phyloP scores from a whole-genome alignment of 1,140 invertebrate species.

The Drosophila santomea region DNA sequence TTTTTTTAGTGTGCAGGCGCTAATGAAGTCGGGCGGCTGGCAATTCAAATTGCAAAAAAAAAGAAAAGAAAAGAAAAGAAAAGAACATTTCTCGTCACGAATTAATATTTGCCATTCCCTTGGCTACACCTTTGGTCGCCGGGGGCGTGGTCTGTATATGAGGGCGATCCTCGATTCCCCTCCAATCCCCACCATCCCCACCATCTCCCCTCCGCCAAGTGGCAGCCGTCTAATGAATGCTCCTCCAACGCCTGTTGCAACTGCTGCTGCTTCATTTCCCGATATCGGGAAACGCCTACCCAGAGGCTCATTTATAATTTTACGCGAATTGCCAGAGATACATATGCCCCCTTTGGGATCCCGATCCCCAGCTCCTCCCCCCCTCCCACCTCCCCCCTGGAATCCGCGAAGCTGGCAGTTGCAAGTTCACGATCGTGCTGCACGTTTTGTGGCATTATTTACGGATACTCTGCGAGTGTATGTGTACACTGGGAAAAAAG shows the following conservation, averaged over 20 bases:
- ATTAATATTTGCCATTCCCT: constrained; percentile 63
- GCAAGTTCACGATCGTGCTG: constrained; percentile 71
- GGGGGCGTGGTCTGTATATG: not conserved
- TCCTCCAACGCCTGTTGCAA: constrained; percentile 63
- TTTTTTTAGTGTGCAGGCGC: constrained; percentile 30
- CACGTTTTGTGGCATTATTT: constrained; percentile 76
- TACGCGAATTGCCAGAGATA: constrained; percentile 59
- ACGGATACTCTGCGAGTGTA: constrained; percentile 44
- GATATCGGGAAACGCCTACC: constrained; percentile 76
- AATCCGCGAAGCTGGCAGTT: not conserved
- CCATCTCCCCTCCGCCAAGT: not conserved
- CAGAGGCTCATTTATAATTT: constrained; percentile 74
- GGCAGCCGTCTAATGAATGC: constrained; percentile 66
- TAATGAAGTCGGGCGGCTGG: constrained; percentile 59
- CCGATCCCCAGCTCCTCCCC: not conserved
- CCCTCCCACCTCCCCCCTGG: not conserved
- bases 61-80: constrained; percentile 27
- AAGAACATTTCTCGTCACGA: constrained; percentile 61
- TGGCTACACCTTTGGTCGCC: not conserved
- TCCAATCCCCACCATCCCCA: not conserved
- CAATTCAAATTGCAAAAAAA: constrained; percentile 53
- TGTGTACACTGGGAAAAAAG: constrained; percentile 4
- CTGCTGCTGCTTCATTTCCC: constrained; percentile 55
- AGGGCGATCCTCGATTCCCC: not conserved
- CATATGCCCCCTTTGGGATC: not conserved